These are phyloP conservation scores for Eunapius fragilis DNA, from an alignment of 37 sponge, comb jelly and placozoan species.

Conservation along the genomic window DNA sequence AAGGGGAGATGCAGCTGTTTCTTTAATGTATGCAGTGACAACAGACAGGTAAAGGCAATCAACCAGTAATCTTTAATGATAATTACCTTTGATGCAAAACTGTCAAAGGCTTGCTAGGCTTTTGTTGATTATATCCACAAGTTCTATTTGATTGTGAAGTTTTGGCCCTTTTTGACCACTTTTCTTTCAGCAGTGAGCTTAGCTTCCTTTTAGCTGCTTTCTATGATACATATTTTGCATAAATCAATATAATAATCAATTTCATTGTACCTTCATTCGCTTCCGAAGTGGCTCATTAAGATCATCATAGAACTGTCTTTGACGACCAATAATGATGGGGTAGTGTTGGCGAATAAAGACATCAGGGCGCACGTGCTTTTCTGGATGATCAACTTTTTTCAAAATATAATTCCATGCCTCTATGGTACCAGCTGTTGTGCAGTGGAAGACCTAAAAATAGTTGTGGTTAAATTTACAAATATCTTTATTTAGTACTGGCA, in stretches of 20 bases:
- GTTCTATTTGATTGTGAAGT: neutral
- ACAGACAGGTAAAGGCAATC: neutral
- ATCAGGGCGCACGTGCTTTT: neutral
- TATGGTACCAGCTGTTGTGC: slow-evolving; percentile 1
- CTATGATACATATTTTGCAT: neutral
- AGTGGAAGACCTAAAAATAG: neutral
- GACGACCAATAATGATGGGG: neutral
- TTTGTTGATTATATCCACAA: neutral
- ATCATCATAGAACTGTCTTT: slow-evolving; percentile 3
- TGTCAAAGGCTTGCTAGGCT: neutral
- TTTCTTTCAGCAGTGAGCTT: neutral
- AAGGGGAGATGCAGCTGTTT: no score
- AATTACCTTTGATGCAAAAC: neutral
- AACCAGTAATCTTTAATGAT: no score
- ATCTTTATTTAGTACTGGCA: neutral
- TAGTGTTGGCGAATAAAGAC: neutral
- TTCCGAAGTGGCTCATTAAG: neutral
- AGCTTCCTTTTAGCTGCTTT: neutral
- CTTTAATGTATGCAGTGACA: neutral
- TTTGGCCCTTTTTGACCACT: neutral
- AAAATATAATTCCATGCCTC: slow-evolving; percentile 21
- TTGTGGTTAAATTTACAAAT: neutral
- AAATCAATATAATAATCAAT: neutral
- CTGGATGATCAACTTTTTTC: neutral
- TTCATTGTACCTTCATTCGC: neutral